phyloP scores from a whole-genome alignment of 1,140 invertebrate species.

The Orchesella cincta region DNA sequence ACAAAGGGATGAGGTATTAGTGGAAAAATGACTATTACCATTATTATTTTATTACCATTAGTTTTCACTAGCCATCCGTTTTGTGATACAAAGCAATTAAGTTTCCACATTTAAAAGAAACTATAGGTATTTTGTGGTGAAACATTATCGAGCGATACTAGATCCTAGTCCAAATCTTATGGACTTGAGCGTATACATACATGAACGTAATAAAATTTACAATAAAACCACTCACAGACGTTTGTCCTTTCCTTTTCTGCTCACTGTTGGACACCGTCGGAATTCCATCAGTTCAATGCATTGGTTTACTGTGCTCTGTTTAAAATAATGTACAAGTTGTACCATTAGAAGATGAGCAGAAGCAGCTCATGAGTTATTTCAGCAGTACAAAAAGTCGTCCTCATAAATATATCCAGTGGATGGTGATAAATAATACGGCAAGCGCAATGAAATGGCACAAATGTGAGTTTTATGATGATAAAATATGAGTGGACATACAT shows the following conservation, averaged over 20 bases:
- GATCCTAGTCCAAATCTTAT: too few relatives aligned
- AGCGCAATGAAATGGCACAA: conserved; percentile 46
- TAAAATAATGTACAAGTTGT: too few relatives aligned
- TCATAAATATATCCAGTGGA: conserved; percentile 44
- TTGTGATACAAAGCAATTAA: not conserved
- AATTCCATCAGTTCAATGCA: too few relatives aligned
- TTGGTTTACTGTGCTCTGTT: too few relatives aligned
- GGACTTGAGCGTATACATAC: too few relatives aligned
- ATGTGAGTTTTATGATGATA: conserved; percentile 42
- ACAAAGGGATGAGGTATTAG: too few relatives aligned
- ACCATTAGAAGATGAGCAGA: too few relatives aligned
- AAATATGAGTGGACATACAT: conserved; percentile 45
- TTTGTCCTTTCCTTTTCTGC: conserved; percentile 3
- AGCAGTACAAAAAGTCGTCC: conserved; percentile 36
- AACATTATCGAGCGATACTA: not conserved
- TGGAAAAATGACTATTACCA: too few relatives aligned
- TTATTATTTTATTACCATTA: not conserved
- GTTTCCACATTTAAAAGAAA: not conserved
- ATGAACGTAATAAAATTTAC: not conserved
- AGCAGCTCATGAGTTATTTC: too few relatives aligned
- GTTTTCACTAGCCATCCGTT: not conserved
- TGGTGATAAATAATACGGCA: conserved; percentile 41
- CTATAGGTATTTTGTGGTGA: not conserved
- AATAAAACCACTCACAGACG: not conserved
- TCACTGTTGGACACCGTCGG: conserved; percentile 16